phyloP scores from a whole-genome alignment of 2,888 invertebrate species.

The Drosophila neutralis region DNA sequence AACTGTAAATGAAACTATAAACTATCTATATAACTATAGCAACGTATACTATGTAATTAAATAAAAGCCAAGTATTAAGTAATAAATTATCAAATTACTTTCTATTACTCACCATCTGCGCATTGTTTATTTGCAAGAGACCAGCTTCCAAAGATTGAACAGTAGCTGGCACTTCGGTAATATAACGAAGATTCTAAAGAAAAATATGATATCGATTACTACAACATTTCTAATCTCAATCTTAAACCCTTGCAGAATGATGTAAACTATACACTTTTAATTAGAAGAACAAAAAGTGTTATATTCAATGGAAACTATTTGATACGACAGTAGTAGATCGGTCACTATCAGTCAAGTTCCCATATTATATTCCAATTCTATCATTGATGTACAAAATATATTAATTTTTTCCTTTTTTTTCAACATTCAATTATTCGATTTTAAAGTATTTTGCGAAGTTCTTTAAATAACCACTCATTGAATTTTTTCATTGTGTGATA shows the following conservation, averaged over 20 bases:
- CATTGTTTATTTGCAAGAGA: slow-evolving; percentile 37
- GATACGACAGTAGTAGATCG: background rate
- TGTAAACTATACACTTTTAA: background rate
- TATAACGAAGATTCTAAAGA: slow-evolving; percentile 44
- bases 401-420: background rate
- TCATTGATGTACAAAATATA: background rate
- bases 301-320: background rate
- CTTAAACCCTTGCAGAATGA: background rate
- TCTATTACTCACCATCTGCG: slow-evolving; percentile 47
- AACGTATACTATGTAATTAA: slow-evolving; percentile 39
- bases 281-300: background rate
- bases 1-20: slow-evolving; percentile 56
- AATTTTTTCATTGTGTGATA: background rate
- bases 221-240: background rate
- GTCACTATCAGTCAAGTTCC: background rate
- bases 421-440: background rate
- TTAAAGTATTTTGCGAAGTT: background rate
- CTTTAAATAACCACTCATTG: too few species aligned
- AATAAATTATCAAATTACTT: slow-evolving; percentile 1
- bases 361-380: background rate
- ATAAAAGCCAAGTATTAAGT: slow-evolving; percentile 69
- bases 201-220: background rate
- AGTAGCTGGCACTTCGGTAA: slow-evolving; percentile 41
- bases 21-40: slow-evolving; percentile 54
- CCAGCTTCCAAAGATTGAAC: slow-evolving; percentile 39